Evolutionary conservation across 30 jellyfish, hydroid and myxozoan species (phyloP), one percentile per base, ranked within the genome.

Genomic region (Clytia hemisphaerica): DNA sequence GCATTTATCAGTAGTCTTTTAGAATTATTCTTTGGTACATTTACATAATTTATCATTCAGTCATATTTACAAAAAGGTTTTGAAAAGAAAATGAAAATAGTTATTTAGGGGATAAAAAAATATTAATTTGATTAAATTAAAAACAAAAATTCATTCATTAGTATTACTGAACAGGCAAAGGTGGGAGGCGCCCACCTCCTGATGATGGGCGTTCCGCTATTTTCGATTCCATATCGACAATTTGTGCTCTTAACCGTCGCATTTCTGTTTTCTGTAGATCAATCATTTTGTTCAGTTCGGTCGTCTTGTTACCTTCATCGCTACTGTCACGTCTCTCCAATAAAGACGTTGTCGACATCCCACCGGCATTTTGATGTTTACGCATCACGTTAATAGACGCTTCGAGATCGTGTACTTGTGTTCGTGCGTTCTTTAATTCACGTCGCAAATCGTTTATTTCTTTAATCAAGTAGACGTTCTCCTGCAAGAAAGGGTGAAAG

Each of bases 401-500:
- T 60, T 88, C 97, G 30, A 88, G 66, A 58, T 76, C 97, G 49
- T 88, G 94, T 2, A 80, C 93, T 58, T 80, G 94, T 18, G 93
- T 88, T n/a, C 94, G 93, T 6, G 97, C 76, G 60, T 74, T 34
- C 53, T 79, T 88, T 77, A 88, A 77, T 71, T 88, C 95, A 44
- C 93, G 89, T 6, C 97, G 90, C 16, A 88, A 73, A 30, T 88
- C 97, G 63, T 88, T 88, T 66, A 88, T 88, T 58, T 88, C 97
- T 60, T 88, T 88, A 66, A 88, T 88, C 27, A 88, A 77, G 71
- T 81, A 62, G 9, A 82, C 94, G 77, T 88, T 88, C 55, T 88
- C 97, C 97, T 88, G 58, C 4, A 72, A 58, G 7, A 27, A 35
- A n/a, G n/a, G n/a, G n/a, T n/a, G n/a, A n/a, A n/a, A n/a, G n/a